Conservation (phyloP, 2,888 invertebrate genomes). For the Leptopilina myrica region DNA sequence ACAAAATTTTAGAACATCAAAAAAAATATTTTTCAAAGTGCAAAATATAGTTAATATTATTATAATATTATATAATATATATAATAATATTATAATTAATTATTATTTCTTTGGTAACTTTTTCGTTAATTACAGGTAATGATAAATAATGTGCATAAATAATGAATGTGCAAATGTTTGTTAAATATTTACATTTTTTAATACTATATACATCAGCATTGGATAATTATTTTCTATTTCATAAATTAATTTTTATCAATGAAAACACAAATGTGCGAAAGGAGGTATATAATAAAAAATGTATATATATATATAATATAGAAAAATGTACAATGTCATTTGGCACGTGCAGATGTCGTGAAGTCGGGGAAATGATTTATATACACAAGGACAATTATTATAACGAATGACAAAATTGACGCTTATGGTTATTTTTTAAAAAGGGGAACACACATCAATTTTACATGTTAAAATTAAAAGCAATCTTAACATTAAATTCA, state of each 20-base stretch:
- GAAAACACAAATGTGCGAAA: neutral
- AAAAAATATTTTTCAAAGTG: no score
- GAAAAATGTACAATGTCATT: slow-evolving; percentile 20
- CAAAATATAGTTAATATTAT: no score
- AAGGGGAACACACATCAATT: no score
- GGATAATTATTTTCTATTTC: no score
- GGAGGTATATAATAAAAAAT: neutral
- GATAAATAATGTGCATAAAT: neutral
- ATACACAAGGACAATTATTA: slow-evolving; percentile 1
- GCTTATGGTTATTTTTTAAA: neutral
- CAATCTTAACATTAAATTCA: no score
- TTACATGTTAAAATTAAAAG: no score
- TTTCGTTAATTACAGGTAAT: neutral
- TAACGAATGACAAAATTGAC: neutral
- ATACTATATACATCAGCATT: no score
- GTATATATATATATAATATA: slow-evolving; percentile 8
- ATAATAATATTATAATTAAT: no score
- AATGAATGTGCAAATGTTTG: neutral
- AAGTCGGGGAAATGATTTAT: slow-evolving; percentile 36
- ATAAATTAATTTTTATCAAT: neutral
- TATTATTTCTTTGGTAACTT: no score
- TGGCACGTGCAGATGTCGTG: slow-evolving; percentile 39
- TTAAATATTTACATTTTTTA: no score
- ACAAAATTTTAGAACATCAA: no score
- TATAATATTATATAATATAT: no score